These are phyloP conservation scores for Climacteris rufus DNA, from an alignment of 2,113 vertebrate species.

Conservation along the genomic window DNA sequence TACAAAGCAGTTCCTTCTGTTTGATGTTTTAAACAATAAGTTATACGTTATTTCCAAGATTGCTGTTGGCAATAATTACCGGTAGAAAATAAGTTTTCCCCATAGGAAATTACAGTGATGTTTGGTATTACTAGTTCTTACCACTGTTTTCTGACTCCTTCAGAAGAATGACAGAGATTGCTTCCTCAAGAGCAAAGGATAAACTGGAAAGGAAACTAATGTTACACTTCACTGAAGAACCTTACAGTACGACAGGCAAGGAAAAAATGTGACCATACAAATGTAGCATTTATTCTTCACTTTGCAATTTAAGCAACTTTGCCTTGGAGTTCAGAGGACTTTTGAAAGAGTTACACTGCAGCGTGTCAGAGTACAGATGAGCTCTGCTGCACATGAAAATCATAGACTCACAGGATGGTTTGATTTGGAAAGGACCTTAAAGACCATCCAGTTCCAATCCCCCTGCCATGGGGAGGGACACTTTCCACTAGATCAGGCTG, in stretches of 20 bases:
- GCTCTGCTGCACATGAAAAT: neutral
- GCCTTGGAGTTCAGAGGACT: neutral
- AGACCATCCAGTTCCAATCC: neutral
- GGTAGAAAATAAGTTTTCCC: conserved; percentile 67
- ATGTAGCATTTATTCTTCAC: neutral
- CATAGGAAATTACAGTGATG: conserved; percentile 68
- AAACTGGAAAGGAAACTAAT: conserved; percentile 46
- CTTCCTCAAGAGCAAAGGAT: conserved; percentile 39
- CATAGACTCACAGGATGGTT: neutral
- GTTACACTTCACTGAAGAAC: neutral
- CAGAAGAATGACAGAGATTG: conserved; percentile 53
- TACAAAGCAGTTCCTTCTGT: conserved; percentile 70
- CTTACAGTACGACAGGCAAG: neutral
- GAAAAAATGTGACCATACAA: neutral
- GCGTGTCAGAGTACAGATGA: neutral
- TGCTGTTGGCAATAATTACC: conserved; percentile 57
- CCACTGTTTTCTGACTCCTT: conserved; percentile 49
- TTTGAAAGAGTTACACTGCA: neutral
- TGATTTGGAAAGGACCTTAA: neutral
- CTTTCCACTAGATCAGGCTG: neutral
- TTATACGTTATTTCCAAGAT: conserved; percentile 66
- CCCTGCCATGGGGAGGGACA: no score
- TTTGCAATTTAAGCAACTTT: neutral
- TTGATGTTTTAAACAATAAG: conserved; percentile 61
- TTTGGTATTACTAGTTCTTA: conserved; percentile 72